Base-by-base conservation (phyloP, 2,888 invertebrate genomes). In the Cremastinae sp. region DNA sequence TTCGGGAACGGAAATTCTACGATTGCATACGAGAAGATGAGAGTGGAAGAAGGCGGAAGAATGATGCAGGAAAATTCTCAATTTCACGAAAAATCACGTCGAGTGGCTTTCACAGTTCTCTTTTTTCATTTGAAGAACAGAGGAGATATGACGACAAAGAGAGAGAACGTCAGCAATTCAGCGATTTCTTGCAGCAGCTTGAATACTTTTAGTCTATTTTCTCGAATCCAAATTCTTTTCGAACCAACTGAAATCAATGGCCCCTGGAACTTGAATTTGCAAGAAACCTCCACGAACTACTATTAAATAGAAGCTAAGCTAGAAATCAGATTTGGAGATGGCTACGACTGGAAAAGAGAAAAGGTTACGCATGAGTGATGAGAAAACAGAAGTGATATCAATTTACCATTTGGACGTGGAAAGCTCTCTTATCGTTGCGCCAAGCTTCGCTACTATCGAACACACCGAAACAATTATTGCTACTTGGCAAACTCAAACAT, bases 381-480 rank as follows among this genome's bases (percentile, higher is more conserved):
- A n/a, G n/a, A n/a, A n/a, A n/a, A n/a, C n/a, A n/a, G n/a, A n/a
- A n/a, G n/a, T n/a, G n/a, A n/a, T n/a, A n/a, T n/a, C n/a, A n/a
- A n/a, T n/a, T n/a, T n/a, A n/a, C n/a, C n/a, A n/a, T n/a, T n/a
- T n/a, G n/a, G n/a, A n/a, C n/a, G n/a, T n/a, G n/a, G 22, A 8
- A 51, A 51, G 51, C 28, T 12, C 51, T 51, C 4, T 8, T n/a
- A 22, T 22, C 51, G 22, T 51, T 22, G 51, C n/a, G 28, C 51
- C 51, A 51, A 51, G 22, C 22, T 22, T 12, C 22, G n/a, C 37
- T 16, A 37, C 55, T 37, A 35, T 55, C 14, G 16, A 55, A 22
- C 14, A 20, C 69, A 71, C 73, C 75, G 76, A 78, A 82, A 81
- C 83, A 82, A 84, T 85, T 84, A 85, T 85, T 82, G 80, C 84